Evolutionary conservation across 2,113 vertebrate species (phyloP).

Genomic region (Ranitomeya variabilis): DNA sequence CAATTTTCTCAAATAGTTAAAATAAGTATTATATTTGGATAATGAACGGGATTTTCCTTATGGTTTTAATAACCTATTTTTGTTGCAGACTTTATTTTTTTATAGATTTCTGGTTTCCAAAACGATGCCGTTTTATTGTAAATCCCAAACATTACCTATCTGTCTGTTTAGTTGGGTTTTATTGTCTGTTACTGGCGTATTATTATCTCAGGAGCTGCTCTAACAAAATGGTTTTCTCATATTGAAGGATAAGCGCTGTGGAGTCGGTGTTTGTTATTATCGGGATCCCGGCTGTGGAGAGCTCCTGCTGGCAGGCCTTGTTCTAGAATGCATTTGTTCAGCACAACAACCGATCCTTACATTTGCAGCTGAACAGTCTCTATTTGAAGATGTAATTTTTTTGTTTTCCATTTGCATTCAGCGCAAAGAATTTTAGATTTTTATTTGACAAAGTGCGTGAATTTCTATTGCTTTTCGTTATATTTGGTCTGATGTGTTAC

Average conservation of each 20-base stretch:
- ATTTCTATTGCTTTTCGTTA: neutral
- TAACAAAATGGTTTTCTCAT: neutral
- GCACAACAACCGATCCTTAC: neutral
- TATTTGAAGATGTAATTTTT: neutral
- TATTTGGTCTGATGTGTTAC: neutral
- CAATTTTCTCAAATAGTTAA: neutral
- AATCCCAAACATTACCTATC: neutral
- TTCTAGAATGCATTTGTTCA: neutral
- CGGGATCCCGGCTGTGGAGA: neutral
- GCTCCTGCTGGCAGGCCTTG: neutral
- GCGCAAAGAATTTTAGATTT: neutral
- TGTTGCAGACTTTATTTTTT: neutral
- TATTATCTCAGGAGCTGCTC: constrained; percentile 8
- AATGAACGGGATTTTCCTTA: neutral
- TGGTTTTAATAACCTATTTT: neutral
- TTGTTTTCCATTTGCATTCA: neutral
- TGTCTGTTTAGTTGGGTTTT: neutral
- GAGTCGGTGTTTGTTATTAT: neutral
- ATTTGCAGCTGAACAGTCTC: neutral
- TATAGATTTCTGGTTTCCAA: neutral
- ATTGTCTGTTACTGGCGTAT: neutral
- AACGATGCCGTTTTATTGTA: neutral
- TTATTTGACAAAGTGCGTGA: neutral
- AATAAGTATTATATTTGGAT: neutral
- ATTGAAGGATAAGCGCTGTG: neutral